These are phyloP conservation scores for Pelobates fuscus DNA, from an alignment of 2,113 vertebrate species.

Conservation along the genomic window DNA sequence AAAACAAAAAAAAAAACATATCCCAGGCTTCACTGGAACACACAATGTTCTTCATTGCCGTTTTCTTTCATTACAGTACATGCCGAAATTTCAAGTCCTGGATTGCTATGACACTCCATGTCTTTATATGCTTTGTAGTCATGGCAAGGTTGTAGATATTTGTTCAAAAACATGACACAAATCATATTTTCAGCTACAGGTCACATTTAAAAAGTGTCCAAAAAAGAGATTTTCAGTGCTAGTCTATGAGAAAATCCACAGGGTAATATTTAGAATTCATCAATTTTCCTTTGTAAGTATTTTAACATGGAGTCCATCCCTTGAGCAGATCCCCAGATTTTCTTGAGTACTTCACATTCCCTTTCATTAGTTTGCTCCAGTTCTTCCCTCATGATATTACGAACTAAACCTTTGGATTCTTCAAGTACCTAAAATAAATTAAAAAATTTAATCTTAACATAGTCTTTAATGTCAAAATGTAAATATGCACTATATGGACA, in stretches of 20 bases:
- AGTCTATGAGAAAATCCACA: constrained; percentile 3
- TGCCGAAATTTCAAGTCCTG: constrained; percentile 60
- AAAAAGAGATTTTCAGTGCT: constrained; percentile 62
- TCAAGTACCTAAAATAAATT: constrained; percentile 87
- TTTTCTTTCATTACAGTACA: constrained; percentile 68
- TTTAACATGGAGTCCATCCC: constrained; percentile 94
- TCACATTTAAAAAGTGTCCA: constrained; percentile 55
- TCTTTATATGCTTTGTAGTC: background rate
- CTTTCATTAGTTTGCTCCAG: constrained; percentile 93
- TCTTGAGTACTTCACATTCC: constrained; percentile 91
- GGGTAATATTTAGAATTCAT: constrained; percentile 77
- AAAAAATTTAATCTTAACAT: constrained; percentile 5
- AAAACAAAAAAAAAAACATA: too few species aligned
- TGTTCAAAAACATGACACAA: constrained; percentile 11
- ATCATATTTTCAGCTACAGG: constrained; percentile 17
- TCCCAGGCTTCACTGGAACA: constrained; percentile 59
- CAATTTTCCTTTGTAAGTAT: constrained; percentile 88
- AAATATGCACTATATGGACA: background rate
- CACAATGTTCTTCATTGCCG: constrained; percentile 57
- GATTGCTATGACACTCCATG: background rate
- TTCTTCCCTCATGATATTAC: constrained; percentile 81
- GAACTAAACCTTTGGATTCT: constrained; percentile 93
- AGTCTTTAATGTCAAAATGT: too few species aligned
- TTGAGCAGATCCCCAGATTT: constrained; percentile 93
- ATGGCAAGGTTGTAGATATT: constrained; percentile 13